These are phyloP conservation scores for Cyphotilapia sp. DNA, from an alignment of 2,113 vertebrate species.

Conservation along the genomic window DNA sequence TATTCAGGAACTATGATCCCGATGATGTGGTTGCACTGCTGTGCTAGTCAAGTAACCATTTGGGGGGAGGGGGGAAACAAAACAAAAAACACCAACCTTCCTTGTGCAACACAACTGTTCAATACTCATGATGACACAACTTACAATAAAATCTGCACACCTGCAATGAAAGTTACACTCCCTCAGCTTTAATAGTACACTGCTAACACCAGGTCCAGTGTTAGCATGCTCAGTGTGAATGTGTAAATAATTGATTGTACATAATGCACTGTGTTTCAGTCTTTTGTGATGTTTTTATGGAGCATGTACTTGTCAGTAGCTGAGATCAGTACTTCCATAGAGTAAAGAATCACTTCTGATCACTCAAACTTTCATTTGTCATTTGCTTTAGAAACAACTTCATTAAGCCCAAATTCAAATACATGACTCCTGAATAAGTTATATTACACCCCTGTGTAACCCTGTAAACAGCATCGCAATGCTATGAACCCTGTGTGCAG, in stretches of 20 bases:
- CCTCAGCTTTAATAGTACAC: not conserved
- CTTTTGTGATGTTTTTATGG: not conserved
- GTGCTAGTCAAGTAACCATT: not conserved
- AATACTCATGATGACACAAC: not conserved
- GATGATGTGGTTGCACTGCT: not conserved
- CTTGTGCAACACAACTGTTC: not conserved
- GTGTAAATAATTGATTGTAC: not conserved
- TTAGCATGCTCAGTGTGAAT: not conserved
- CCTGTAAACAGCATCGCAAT: not conserved
- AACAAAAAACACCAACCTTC: not conserved
- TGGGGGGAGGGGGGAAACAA: accelerated
- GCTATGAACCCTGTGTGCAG: not conserved
- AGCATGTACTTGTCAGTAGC: not conserved
- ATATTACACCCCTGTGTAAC: not conserved
- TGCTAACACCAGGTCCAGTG: not conserved
- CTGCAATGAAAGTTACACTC: not conserved
- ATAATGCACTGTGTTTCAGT: not conserved
- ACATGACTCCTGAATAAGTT: not conserved
- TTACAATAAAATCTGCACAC: not conserved
- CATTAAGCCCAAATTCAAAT: not conserved
- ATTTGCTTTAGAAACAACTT: not conserved
- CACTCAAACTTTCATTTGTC: not conserved
- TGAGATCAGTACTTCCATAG: not conserved
- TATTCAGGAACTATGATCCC: not conserved
- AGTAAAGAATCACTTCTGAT: not conserved